A percentile compares a stretch with the other conserved stretches of the same genome.
Evolutionary conservation across 2,113 vertebrate genomes (phyloP).

Genomic region (Lota lota): DNA sequence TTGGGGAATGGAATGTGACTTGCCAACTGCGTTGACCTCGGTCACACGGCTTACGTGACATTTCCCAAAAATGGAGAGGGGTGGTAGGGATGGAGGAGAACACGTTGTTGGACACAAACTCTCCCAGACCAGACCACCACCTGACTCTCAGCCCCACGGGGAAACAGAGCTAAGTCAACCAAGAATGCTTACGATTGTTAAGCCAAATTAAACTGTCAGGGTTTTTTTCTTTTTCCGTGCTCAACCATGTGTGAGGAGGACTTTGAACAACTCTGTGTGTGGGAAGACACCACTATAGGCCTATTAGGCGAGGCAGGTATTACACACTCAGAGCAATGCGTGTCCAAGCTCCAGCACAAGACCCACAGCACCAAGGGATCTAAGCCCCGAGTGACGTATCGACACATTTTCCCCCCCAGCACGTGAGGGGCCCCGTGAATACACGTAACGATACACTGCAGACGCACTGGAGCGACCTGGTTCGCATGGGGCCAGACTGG

Average conservation of each 20-base stretch:
- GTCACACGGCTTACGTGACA: too few species aligned
- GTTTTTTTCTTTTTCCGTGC: conserved; percentile 1
- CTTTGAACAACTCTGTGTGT: too few species aligned
- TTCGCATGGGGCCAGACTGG: too few species aligned
- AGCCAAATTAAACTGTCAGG: conserved; percentile 64
- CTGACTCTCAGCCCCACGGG: conserved; percentile 58
- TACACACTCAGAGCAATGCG: conserved; percentile 28
- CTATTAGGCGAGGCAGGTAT: too few species aligned
- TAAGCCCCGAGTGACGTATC: not conserved
- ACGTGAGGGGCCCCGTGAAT: conserved; percentile 8
- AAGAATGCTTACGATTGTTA: conserved; percentile 65
- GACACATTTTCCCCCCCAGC: conserved; percentile 24
- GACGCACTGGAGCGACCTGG: too few species aligned
- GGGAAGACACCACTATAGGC: too few species aligned
- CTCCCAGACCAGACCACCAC: conserved; percentile 40
- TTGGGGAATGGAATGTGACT: too few species aligned
- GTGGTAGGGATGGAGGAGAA: too few species aligned
- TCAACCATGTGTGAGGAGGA: conserved; percentile 7
- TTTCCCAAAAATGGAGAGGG: too few species aligned
- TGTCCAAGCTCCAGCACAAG: not conserved
- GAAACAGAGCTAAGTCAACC: conserved; percentile 47
- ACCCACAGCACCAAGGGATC: not conserved
- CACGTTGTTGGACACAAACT: too few species aligned
- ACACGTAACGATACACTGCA: not conserved
- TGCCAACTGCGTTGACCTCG: too few species aligned